These are phyloP conservation scores for Nasonia longicornis DNA, from an alignment of 1,140 invertebrate species.

Conservation along the genomic window DNA sequence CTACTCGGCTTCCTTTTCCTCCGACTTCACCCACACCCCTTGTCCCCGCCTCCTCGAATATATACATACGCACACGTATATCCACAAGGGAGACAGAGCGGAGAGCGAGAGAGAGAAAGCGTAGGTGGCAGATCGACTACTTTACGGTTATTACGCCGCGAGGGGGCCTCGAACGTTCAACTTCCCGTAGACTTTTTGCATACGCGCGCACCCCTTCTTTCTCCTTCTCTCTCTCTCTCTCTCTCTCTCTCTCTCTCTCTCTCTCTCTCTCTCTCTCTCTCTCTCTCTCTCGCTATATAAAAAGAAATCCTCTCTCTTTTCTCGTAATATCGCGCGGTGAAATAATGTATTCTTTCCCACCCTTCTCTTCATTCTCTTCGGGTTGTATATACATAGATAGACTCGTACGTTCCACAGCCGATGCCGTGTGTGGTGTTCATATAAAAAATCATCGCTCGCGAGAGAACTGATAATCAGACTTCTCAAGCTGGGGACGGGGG, in stretches of 20 bases:
- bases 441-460: conserved; percentile 39
- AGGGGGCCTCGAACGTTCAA: conserved; percentile 28
- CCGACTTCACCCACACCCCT: conserved; percentile 16
- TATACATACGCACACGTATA: neutral
- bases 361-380: neutral
- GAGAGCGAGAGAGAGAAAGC: neutral
- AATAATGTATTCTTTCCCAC: conserved; percentile 44
- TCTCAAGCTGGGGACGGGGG: neutral
- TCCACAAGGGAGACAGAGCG: neutral
- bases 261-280: conserved; percentile 10
- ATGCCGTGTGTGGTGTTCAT: too few species aligned
- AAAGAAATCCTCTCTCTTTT: conserved; percentile 47
- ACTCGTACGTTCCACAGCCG: neutral
- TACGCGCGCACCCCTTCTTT: conserved; percentile 23
- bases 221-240: neutral
- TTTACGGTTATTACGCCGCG: conserved; percentile 59
- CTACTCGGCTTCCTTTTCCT: conserved; percentile 11
- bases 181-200: conserved; percentile 43
- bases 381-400: neutral
- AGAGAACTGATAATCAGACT: conserved; percentile 37
- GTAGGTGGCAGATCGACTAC: conserved; percentile 51
- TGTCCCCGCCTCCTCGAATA: conserved; percentile 15
- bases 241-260: neutral
- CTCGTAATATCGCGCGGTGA: conserved; percentile 43
- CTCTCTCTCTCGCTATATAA: conserved; percentile 33